Evolutionary conservation across 2,113 vertebrate genomes (phyloP).

Genomic region (Nansenia antarctica): DNA sequence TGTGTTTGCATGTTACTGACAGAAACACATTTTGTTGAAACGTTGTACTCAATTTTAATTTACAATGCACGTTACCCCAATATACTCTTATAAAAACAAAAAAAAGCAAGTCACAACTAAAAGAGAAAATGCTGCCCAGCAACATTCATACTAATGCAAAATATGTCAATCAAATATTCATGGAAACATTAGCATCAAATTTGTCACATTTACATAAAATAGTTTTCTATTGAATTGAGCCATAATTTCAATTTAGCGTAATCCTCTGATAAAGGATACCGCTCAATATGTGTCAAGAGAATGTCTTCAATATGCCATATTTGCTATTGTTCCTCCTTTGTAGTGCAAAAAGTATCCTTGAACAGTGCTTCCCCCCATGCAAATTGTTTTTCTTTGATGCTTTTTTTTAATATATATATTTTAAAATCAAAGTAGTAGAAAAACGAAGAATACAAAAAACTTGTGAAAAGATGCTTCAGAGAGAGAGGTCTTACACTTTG

Average conservation of each 20-base stretch:
- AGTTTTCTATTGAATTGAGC: constrained; percentile 3
- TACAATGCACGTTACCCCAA: constrained; percentile 55
- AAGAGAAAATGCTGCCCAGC: constrained; percentile 69
- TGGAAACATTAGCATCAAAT: constrained; percentile 26
- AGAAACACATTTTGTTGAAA: neutral
- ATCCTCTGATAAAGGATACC: neutral
- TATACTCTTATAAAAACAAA: constrained; percentile 56
- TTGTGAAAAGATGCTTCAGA: constrained; percentile 29
- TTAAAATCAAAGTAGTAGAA: constrained; percentile 48
- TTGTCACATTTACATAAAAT: neutral
- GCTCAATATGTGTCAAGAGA: constrained; percentile 1
- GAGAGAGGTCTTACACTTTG: too few relatives aligned
- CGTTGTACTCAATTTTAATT: constrained; percentile 70
- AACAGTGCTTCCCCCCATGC: constrained; percentile 57
- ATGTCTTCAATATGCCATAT: neutral
- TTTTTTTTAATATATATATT: constrained; percentile 15
- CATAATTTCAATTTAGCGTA: constrained; percentile 3
- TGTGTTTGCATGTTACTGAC: neutral
- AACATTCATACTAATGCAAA: constrained; percentile 65
- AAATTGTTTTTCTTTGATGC: constrained; percentile 54
- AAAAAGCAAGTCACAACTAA: constrained; percentile 58
- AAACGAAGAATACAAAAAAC: constrained; percentile 41
- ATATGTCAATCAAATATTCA: constrained; percentile 43
- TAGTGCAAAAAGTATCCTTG: constrained; percentile 30
- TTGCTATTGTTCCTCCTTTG: constrained; percentile 6